These are phyloP conservation scores for Dicroscelio sp. DNA, from an alignment of 2,888 invertebrate species.

Conservation along the genomic window DNA sequence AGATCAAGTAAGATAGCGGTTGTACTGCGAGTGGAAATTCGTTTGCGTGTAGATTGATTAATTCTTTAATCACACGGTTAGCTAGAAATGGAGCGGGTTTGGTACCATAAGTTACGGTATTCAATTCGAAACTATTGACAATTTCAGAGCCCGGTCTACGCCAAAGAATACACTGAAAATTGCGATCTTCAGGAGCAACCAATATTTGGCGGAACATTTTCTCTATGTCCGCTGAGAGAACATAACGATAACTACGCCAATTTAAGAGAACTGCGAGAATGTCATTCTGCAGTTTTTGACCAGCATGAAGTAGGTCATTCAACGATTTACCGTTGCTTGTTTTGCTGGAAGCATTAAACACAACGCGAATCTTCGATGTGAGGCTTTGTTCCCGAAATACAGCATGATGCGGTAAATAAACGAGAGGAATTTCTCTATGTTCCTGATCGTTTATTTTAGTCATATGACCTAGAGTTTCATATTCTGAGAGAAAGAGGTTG, in stretches of 20 bases:
- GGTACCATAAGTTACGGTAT: conserved; percentile 39
- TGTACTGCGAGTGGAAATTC: conserved; percentile 5
- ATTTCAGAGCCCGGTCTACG: background rate
- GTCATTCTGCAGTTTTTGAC: conserved; percentile 15
- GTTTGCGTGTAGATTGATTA: background rate
- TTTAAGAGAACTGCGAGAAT: background rate
- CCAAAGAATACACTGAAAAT: conserved; percentile 17
- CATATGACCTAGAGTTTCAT: conserved; percentile 9
- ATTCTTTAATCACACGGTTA: background rate
- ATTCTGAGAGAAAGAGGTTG: background rate
- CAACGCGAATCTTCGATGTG: background rate
- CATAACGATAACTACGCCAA: conserved; percentile 13
- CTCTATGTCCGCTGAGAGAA: background rate
- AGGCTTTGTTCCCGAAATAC: background rate
- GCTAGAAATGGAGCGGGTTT: conserved; percentile 23
- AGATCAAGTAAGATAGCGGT: background rate
- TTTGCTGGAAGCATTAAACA: background rate
- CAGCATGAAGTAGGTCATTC: background rate
- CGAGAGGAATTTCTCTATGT: no score
- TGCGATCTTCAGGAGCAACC: background rate
- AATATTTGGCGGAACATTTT: conserved; percentile 38
- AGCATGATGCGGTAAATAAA: background rate
- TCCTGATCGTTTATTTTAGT: no score
- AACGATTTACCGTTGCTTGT: background rate
- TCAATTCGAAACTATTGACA: background rate